Percentiles rank a stretch among this genome's conserved stretches.
These are phyloP conservation scores for Papilio dardanus DNA, from an alignment of 1,140 invertebrate genomes.

Conservation along the genomic window DNA sequence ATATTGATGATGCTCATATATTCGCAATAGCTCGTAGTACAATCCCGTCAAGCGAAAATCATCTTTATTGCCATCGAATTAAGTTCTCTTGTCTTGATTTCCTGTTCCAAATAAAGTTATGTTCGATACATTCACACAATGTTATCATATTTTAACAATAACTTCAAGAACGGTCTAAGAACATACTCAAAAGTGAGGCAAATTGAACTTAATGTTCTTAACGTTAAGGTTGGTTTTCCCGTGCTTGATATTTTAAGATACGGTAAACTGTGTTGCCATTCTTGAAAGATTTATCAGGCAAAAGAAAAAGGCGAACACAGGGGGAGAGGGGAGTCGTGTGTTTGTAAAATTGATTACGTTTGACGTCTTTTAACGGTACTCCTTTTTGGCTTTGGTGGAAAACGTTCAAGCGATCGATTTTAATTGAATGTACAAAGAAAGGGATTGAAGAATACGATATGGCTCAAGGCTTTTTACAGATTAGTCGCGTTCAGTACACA, in stretches of 20 bases:
- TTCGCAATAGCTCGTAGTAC: constrained; percentile 44
- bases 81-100: constrained; percentile 35
- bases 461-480: constrained; percentile 57
- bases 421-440: constrained; percentile 69
- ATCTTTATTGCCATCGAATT: constrained; percentile 22
- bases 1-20: constrained; percentile 62
- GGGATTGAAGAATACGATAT: constrained; percentile 48
- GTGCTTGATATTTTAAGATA: neutral
- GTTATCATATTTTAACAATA: constrained; percentile 68
- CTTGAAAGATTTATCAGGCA: constrained; percentile 60
- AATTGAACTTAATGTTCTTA: constrained; percentile 32
- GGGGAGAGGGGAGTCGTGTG: constrained; percentile 56
- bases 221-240: constrained; percentile 5
- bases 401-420: constrained; percentile 61
- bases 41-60: constrained; percentile 36
- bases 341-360: constrained; percentile 81
- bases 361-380: constrained; percentile 74
- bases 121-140: constrained; percentile 71
- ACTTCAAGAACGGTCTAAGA: constrained; percentile 21
- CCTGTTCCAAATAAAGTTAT: constrained; percentile 59
- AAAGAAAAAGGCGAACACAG: constrained; percentile 60
- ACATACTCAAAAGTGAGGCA: neutral
- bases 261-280: constrained; percentile 18
- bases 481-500: constrained; percentile 64
- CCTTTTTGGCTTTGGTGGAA: constrained; percentile 50